These are phyloP conservation scores for Parnassius apollo DNA, from an alignment of 2,888 invertebrate genomes.

Conservation along the genomic window DNA sequence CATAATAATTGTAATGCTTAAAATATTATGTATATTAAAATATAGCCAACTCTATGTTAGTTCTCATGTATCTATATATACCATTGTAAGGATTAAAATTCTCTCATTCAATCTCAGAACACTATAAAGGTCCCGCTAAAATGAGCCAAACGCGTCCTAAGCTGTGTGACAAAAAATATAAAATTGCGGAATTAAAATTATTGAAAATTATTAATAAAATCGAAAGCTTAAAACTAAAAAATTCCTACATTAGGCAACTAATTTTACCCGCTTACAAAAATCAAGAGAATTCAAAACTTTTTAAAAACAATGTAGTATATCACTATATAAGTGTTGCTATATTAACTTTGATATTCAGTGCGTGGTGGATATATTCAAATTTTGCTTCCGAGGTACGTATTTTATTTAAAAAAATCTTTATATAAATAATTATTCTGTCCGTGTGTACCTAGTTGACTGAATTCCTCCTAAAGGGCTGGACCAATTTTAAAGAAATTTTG, in stretches of 20 bases:
- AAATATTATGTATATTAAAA: not conserved
- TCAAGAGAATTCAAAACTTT: constrained; percentile 10
- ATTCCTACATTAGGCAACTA: constrained; percentile 48
- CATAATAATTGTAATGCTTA: too few species aligned
- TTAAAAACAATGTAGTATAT: constrained; percentile 20
- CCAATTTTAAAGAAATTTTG: too few species aligned
- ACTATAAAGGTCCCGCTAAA: constrained; percentile 28
- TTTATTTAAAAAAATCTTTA: not conserved
- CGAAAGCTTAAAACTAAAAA: constrained; percentile 50
- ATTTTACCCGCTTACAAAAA: constrained; percentile 35
- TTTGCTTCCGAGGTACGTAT: constrained; percentile 38
- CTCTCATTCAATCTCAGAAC: constrained; percentile 40
- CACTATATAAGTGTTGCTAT: constrained; percentile 6
- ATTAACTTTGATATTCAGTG: constrained; percentile 17
- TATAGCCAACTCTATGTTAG: constrained; percentile 36
- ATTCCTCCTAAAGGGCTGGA: too few species aligned
- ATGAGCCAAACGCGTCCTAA: constrained; percentile 52
- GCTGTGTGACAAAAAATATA: constrained; percentile 57
- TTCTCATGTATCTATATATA: constrained; percentile 51
- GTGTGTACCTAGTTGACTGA: too few species aligned
- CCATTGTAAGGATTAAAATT: constrained; percentile 30
- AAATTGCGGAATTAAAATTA: constrained; percentile 61
- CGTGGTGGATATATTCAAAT: constrained; percentile 30
- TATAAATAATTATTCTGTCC: too few species aligned
- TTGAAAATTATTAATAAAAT: constrained; percentile 62